A percentile compares a stretch with the other conserved stretches of the same genome.
These are phyloP conservation scores for Hypotaenidia philippensis DNA, from an alignment of 2,797 vertebrate species.

Conservation along the genomic window DNA sequence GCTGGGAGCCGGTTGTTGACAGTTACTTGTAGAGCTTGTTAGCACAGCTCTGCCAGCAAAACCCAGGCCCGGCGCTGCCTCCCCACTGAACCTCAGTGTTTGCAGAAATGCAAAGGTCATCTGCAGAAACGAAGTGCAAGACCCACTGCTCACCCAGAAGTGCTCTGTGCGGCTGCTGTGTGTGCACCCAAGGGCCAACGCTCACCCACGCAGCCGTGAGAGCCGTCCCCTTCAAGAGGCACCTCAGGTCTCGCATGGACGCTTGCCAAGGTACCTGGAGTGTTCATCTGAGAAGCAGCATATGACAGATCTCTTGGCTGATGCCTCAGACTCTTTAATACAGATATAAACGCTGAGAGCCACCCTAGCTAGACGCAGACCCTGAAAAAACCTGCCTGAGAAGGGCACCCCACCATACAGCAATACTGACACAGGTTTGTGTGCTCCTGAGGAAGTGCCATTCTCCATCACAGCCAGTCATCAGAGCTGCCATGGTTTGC, in stretches of 20 bases:
- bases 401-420: neutral
- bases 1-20: conserved; percentile 20
- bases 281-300: fast-evolving
- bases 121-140: neutral
- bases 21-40: neutral
- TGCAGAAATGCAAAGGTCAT: neutral
- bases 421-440: neutral
- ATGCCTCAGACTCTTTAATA: neutral
- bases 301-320: neutral
- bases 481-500: neutral
- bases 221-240: neutral
- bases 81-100: neutral
- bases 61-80: neutral
- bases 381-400: neutral
- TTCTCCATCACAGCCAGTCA: neutral
- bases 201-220: fast-evolving
- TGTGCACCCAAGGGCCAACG: fast-evolving
- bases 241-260: neutral
- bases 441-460: neutral
- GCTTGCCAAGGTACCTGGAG: too few relatives aligned
- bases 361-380: neutral
- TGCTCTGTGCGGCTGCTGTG: neutral
- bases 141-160: fast-evolving
- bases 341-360: neutral
- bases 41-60: neutral